A percentile compares a stretch with the other conserved stretches of the same genome.
These are phyloP conservation scores for Cryptoblepharus egeriae DNA, from an alignment of 2,797 vertebrate genomes.

Conservation along the genomic window DNA sequence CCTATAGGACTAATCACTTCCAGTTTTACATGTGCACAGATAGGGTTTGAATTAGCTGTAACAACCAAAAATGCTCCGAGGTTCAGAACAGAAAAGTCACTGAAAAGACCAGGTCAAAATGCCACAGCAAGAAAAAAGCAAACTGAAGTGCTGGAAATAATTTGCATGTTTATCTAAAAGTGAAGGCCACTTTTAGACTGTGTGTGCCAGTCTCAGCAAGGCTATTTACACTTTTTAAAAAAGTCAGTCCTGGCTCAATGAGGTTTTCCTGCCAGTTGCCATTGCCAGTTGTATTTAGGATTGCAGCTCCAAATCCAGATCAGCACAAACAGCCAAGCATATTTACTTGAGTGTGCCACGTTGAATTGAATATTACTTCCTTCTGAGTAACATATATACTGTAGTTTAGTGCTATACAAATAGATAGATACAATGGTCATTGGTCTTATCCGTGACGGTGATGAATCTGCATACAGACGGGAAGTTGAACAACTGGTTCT, in stretches of 20 bases:
- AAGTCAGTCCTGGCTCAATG: neutral
- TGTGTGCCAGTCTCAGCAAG: too few species aligned
- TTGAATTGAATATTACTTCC: too few species aligned
- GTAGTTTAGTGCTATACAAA: too few species aligned
- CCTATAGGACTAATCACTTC: neutral
- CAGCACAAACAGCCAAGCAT: neutral
- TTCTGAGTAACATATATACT: too few species aligned
- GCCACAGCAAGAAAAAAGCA: neutral
- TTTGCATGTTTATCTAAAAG: too few species aligned
- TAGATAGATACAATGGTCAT: too few species aligned
- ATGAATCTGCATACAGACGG: too few species aligned
- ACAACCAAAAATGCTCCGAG: neutral
- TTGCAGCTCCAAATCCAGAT: neutral
- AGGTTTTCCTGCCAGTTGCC: too few species aligned
- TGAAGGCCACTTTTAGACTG: too few species aligned
- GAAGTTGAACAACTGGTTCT: too few species aligned
- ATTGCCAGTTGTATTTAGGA: neutral
- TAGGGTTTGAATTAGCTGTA: neutral
- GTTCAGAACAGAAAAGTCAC: neutral
- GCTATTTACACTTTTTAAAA: neutral
- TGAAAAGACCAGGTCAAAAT: neutral
- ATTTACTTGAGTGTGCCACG: neutral
- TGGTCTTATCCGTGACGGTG: too few species aligned
- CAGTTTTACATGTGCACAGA: neutral
- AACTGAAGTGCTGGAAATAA: neutral